Conservation (phyloP, 2,113 vertebrate species). For the Sceloporus undulatus region DNA sequence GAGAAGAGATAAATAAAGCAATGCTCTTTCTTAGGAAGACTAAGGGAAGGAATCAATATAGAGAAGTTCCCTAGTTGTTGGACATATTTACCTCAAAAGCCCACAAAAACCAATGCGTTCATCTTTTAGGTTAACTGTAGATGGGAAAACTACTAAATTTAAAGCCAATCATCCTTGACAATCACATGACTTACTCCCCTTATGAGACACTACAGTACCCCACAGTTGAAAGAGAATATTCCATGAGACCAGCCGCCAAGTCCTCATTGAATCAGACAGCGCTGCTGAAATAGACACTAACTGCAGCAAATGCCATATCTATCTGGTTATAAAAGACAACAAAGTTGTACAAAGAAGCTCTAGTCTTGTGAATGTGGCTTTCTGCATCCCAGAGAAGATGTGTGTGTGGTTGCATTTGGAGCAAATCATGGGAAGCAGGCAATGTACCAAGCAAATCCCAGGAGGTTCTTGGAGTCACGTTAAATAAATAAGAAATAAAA, state of each 20-base stretch:
- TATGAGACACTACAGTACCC: not conserved
- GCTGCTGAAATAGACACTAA: not conserved
- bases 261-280: not conserved
- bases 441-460: not conserved
- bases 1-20: too few species aligned
- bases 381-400: not conserved
- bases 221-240: not conserved
- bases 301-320: not conserved
- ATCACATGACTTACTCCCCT: not conserved
- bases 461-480: not conserved
- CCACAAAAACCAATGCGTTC: not conserved
- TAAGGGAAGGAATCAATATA: too few species aligned
- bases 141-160: not conserved
- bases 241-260: not conserved
- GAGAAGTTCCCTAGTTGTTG: too few species aligned
- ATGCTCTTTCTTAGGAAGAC: too few species aligned
- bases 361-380: not conserved
- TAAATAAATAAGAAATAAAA: not conserved
- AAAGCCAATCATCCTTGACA: conserved; percentile 3
- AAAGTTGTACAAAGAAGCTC: not conserved
- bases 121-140: not conserved
- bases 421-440: not conserved
- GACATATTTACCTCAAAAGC: not conserved
- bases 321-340: not conserved
- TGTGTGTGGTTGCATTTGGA: not conserved